Evolutionary conservation across 2,797 vertebrate species (phyloP).

Genomic region (Meda fulgida): DNA sequence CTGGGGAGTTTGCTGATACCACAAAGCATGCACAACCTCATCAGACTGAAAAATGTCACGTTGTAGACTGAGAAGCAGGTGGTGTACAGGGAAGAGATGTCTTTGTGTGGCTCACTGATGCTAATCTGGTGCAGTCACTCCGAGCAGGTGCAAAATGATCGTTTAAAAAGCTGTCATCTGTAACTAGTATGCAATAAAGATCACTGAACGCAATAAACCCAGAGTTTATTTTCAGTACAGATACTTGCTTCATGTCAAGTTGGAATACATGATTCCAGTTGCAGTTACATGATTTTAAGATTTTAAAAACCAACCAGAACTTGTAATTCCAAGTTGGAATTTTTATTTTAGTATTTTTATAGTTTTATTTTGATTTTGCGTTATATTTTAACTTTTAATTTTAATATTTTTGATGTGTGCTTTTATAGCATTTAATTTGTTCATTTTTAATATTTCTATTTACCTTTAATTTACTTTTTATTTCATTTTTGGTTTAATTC

Average conservation of each 20-base stretch:
- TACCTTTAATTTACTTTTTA: neutral
- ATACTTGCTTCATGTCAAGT: neutral
- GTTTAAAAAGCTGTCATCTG: neutral
- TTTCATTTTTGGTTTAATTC: neutral
- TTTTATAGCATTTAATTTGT: neutral
- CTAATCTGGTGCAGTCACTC: conserved; percentile 24
- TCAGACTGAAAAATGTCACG: neutral
- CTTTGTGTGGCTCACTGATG: conserved; percentile 34
- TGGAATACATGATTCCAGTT: neutral
- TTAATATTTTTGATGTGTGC: neutral
- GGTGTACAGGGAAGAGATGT: neutral
- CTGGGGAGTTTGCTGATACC: neutral
- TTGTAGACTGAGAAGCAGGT: neutral
- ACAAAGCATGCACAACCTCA: neutral
- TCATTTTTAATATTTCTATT: neutral
- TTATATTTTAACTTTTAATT: neutral
- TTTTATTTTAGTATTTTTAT: neutral
- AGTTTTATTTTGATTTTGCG: neutral
- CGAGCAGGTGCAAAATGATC: neutral
- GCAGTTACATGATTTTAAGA: neutral
- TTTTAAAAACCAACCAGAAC: neutral
- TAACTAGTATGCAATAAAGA: conserved; percentile 8
- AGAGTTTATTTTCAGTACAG: conserved; percentile 19
- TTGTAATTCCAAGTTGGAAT: neutral
- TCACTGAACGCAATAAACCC: neutral